A percentile compares a stretch with the other conserved stretches of the same genome.
phyloP scores from a whole-genome alignment of 2,797 vertebrate species.

The Leontopithecus rosalia region DNA sequence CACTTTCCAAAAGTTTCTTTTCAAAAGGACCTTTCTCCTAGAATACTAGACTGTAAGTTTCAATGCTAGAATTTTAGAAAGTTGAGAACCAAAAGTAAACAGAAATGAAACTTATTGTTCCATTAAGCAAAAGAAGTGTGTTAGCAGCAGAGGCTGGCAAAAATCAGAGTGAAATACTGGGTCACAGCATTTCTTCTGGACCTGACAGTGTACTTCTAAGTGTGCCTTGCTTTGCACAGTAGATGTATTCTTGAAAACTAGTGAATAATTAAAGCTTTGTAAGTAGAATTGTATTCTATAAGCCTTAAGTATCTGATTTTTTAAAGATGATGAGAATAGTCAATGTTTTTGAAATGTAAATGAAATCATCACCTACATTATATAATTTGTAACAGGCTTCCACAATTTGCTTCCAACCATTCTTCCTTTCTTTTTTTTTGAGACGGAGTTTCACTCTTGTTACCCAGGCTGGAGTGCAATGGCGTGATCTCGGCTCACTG shows the following conservation, averaged over 20 bases:
- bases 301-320: not conserved
- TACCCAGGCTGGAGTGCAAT: too few species aligned
- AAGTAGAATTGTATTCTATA: not conserved
- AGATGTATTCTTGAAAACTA: slow-evolving; percentile 39
- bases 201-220: not conserved
- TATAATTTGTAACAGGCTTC: slow-evolving; percentile 8
- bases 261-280: not conserved
- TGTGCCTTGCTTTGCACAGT: not conserved
- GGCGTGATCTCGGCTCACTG: too few species aligned
- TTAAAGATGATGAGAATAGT: not conserved
- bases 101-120: not conserved
- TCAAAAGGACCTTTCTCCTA: not conserved
- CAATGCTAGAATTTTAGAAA: not conserved
- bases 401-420: not conserved
- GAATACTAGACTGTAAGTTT: not conserved
- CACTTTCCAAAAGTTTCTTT: not conserved
- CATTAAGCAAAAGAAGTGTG: not conserved
- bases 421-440: not conserved
- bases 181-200: not conserved
- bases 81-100: not conserved
- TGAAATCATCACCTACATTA: slow-evolving; percentile 27
- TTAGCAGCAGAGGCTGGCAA: not conserved
- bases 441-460: too few species aligned
- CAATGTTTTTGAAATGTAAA: slow-evolving; percentile 27
- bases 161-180: not conserved